These are phyloP conservation scores for Thalassaphorura encarpata DNA, from an alignment of 1,140 invertebrate genomes.

Conservation along the genomic window DNA sequence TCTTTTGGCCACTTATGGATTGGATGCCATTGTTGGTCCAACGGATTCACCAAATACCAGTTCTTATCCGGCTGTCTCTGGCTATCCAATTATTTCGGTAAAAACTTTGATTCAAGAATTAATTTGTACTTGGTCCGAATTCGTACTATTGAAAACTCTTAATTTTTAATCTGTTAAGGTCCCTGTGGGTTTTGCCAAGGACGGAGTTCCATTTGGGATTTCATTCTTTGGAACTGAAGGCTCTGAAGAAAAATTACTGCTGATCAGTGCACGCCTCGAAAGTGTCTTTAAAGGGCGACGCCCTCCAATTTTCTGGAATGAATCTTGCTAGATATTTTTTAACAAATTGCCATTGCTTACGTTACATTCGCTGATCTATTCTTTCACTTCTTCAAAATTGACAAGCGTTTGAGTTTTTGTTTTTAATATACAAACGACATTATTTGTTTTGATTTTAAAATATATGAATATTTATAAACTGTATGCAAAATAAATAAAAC, in stretches of 20 bases:
- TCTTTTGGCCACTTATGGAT: background rate
- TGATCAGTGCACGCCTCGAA: background rate
- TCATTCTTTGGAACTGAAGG: background rate
- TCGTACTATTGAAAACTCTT: background rate
- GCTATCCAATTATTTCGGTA: background rate
- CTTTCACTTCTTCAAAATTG: too few species aligned
- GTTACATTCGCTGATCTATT: too few species aligned
- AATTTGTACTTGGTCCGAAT: background rate
- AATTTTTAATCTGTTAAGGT: background rate
- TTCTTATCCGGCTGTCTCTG: background rate
- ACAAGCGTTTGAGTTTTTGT: too few species aligned
- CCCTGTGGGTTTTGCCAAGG: background rate
- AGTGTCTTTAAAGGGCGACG: background rate
- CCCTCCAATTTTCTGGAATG: background rate
- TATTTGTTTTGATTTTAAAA: too few species aligned
- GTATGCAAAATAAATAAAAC: too few species aligned
- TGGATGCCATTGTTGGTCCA: slow-evolving; percentile 1
- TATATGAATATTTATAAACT: too few species aligned
- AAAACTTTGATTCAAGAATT: too few species aligned
- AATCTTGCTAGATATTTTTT: too few species aligned
- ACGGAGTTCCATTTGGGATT: slow-evolving; percentile 1
- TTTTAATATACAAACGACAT: too few species aligned
- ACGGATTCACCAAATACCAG: background rate
- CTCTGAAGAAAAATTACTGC: background rate
- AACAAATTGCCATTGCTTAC: too few species aligned